Percentiles rank a stretch among this genome's conserved stretches.
phyloP scores from a whole-genome alignment of 2,113 vertebrate species.

The Chlorocebus sabaeus region DNA sequence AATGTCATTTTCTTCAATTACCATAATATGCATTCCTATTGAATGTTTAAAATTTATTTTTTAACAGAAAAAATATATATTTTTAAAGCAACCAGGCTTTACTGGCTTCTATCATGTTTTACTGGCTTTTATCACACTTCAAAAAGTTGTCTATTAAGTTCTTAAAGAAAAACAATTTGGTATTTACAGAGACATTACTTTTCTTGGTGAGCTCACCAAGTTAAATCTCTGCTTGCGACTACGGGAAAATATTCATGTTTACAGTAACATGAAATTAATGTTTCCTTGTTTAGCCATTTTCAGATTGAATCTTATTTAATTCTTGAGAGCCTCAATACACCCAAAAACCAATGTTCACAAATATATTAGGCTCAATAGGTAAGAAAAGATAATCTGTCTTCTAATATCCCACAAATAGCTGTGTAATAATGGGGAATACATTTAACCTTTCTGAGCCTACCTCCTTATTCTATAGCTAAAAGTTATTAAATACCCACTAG shows the following conservation, averaged over 20 bases:
- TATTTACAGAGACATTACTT: neutral
- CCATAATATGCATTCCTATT: neutral
- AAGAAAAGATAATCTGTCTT: neutral
- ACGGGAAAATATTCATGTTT: neutral
- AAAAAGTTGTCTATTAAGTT: neutral
- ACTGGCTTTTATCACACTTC: neutral
- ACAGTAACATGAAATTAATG: neutral
- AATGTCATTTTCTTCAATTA: neutral
- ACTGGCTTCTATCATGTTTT: neutral
- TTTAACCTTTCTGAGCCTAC: neutral
- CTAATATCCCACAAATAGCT: neutral
- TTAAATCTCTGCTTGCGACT: neutral
- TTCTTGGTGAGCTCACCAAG: neutral
- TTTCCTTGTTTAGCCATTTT: neutral
- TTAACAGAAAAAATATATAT: neutral
- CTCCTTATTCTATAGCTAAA: neutral
- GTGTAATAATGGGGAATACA: neutral
- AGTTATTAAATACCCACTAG: neutral
- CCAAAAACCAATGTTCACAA: neutral
- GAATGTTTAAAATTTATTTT: neutral
- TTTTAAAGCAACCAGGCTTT: neutral
- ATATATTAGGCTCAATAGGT: neutral
- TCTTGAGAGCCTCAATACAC: neutral
- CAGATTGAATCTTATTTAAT: conserved; percentile 23
- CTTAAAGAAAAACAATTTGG: neutral